Percentiles rank a stretch among this genome's conserved stretches.
Conservation (phyloP, 2,113 vertebrate species). For the Uria aalge region DNA sequence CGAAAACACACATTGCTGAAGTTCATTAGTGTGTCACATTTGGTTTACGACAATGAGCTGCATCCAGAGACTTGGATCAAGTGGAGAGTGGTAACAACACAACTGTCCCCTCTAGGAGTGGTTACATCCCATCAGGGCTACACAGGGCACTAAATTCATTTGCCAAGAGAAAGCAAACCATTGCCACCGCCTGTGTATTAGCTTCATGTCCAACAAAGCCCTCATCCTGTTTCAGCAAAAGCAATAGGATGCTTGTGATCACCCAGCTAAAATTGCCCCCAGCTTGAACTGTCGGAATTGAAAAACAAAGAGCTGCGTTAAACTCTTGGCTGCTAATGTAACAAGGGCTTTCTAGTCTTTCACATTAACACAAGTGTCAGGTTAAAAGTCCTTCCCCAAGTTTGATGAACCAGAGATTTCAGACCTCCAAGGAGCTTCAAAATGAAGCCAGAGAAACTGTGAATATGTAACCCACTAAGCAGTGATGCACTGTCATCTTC, state of each 20-base stretch:
- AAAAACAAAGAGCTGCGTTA: background rate
- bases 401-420: background rate
- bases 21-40: background rate
- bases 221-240: background rate
- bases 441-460: background rate
- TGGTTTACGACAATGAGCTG: background rate
- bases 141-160: background rate
- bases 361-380: background rate
- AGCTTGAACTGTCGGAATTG: background rate
- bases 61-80: rapidly evolving
- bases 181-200: rapidly evolving
- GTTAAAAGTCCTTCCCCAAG: background rate
- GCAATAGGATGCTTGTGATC: background rate
- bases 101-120: background rate
- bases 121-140: background rate
- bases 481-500: background rate
- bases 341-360: background rate
- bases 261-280: background rate
- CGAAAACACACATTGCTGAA: background rate
- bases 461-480: background rate
- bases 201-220: background rate
- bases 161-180: background rate
- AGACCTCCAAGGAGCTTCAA: background rate
- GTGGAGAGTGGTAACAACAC: background rate
- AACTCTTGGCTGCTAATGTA: background rate